phyloP scores from a whole-genome alignment of 92 coral and sea anemone species.

The Porites evermanni region DNA sequence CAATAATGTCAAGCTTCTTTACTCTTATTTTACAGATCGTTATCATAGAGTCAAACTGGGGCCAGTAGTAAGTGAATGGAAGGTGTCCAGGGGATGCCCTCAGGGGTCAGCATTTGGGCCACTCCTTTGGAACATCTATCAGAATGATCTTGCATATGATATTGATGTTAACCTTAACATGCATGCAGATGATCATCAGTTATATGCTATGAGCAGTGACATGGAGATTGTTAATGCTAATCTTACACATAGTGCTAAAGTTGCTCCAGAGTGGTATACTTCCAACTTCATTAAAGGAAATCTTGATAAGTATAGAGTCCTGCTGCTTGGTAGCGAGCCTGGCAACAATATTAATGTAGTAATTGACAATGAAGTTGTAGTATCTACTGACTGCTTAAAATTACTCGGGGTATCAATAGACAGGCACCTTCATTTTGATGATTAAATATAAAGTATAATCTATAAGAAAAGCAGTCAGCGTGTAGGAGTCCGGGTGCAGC shows the following conservation, averaged over 20 bases:
- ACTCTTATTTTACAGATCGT: conserved; percentile 18
- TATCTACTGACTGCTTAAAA: no score
- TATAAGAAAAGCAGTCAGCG: no score
- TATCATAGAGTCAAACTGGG: conserved; percentile 12
- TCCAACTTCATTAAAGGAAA: conserved; percentile 32
- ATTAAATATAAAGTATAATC: no score
- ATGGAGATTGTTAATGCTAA: conserved; percentile 1
- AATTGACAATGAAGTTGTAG: no score
- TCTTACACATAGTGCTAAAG: neutral
- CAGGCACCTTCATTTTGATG: no score
- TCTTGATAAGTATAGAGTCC: neutral
- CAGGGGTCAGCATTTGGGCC: neutral
- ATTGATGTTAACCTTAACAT: conserved; percentile 7
- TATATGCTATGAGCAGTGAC: conserved; percentile 8
- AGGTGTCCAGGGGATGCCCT: conserved; percentile 27
- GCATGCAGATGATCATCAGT: conserved; percentile 42
- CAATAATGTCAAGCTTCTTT: neutral
- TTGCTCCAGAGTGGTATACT: conserved; percentile 19
- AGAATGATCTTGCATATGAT: neutral
- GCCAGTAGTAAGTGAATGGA: conserved; percentile 17
- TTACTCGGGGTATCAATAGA: no score
- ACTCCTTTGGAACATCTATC: neutral
- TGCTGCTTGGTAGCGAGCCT: no score
- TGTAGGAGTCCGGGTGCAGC: no score
- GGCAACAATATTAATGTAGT: no score